These are phyloP conservation scores for Hemicordylus capensis DNA, from an alignment of 2,113 vertebrate species.

Conservation along the genomic window DNA sequence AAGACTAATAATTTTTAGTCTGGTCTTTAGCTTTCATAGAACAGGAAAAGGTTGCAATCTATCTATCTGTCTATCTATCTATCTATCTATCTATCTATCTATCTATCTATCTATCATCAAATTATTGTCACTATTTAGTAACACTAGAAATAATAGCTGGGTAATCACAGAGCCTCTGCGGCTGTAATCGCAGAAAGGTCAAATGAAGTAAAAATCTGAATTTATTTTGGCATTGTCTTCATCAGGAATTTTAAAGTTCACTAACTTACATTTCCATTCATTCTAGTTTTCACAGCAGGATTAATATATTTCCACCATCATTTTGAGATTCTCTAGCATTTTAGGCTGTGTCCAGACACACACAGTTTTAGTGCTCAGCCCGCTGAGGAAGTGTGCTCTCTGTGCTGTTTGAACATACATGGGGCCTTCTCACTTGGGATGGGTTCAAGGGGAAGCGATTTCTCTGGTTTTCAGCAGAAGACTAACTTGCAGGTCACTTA, in stretches of 20 bases:
- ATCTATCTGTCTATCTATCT: too few relatives aligned
- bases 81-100: too few relatives aligned
- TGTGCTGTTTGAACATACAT: background rate
- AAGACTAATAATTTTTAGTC: background rate
- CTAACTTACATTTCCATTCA: background rate
- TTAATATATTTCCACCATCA: background rate
- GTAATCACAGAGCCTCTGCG: too few relatives aligned
- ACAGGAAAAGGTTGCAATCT: background rate
- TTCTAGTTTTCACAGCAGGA: background rate
- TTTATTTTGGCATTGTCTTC: background rate
- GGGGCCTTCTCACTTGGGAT: background rate
- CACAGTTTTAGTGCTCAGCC: background rate
- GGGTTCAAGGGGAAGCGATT: too few relatives aligned
- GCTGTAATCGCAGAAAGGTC: too few relatives aligned
- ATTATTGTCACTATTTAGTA: background rate
- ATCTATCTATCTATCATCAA: background rate
- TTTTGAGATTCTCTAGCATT: background rate
- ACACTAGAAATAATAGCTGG: background rate
- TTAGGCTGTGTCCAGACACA: background rate
- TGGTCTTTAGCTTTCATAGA: too few relatives aligned
- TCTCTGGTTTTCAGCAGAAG: background rate
- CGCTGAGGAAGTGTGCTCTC: background rate
- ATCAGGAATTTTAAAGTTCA: background rate
- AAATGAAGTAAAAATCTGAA: background rate
- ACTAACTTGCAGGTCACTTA: background rate